Base-by-base conservation (phyloP, 1,140 invertebrate genomes). In the Ceratosolen fusciceps region DNA sequence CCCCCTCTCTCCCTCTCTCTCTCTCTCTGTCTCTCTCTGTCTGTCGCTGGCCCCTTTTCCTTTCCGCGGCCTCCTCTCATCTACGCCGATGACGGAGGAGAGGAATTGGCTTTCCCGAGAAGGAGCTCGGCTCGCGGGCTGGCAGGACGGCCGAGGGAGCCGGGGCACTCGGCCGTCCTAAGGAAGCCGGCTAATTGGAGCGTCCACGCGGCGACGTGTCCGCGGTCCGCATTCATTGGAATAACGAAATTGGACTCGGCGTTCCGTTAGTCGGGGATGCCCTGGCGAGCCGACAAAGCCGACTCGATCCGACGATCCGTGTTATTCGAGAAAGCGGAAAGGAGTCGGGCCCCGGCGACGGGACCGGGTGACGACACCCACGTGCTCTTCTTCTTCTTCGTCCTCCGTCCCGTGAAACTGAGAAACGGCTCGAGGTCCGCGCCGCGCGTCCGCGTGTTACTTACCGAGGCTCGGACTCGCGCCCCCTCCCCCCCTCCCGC, bases 221-320 rank as follows among this genome's bases (percentile, higher is more conserved):
- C 67, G 67, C 14, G 31, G 60, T n/a, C n/a, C n/a, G n/a, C n/a
- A 62, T n/a, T 49, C 67, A 70, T 71, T 31, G 24, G 1, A 52
- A 54, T 71, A 71, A 71, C 54, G 68, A 71, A 71, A 71, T 71
- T 52, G n/a, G n/a, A n/a, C n/a, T n/a, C 47, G 39, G 16, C 14
- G 8, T 31, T 54, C 68, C 47, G 68, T 71, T 71, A 71, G 34
- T 68, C n/a, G 39, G 0, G 8, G n/a, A 16, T 10, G 39, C 14
- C 16, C 4, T 3, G 31, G 2, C 3, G 60, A 37, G 16, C 1
- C 16, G 60, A 43, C 39, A 43, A 43, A 43, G 39, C 39, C 39
- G n/a, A n/a, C 39, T 43, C 39, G 39, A n/a, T 12, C 39, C 39
- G 39, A 43, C 39, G 12, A 43, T n/a, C n/a, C n/a, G n/a, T n/a